Evolutionary conservation across 2,888 invertebrate genomes (phyloP).

Genomic region (Pocota personata): DNA sequence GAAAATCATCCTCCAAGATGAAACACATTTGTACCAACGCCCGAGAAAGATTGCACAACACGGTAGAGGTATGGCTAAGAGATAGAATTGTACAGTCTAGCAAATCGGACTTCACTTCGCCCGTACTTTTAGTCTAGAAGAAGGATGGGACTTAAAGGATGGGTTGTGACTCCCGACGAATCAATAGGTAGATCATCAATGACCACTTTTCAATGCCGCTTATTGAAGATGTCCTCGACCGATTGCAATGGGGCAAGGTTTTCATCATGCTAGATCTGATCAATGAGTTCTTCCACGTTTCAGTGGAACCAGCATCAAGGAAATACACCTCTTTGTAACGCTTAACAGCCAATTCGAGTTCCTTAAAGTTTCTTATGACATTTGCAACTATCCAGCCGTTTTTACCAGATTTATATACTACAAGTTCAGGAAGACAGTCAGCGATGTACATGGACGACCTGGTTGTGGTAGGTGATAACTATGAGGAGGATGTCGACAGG

Average conservation of each 20-base stretch:
- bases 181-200: background rate
- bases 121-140: slow-evolving; percentile 75
- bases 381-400: slow-evolving; percentile 20
- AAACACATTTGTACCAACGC: no score
- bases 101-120: slow-evolving; percentile 78
- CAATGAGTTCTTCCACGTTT: slow-evolving; percentile 21
- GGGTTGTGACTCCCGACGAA: slow-evolving; percentile 74
- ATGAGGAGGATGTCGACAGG: background rate
- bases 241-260: slow-evolving; percentile 20
- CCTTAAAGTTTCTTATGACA: background rate
- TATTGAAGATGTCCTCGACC: slow-evolving; percentile 41
- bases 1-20: no score
- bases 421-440: slow-evolving; percentile 73
- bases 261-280: slow-evolving; percentile 31
- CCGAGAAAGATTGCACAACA: no score
- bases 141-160: slow-evolving; percentile 54
- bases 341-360: no score
- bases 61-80: slow-evolving; percentile 39
- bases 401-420: no score
- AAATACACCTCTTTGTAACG: background rate
- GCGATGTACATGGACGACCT: background rate
- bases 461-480: background rate
- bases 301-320: background rate
- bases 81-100: slow-evolving; percentile 77
- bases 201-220: slow-evolving; percentile 74